A percentile compares a stretch with the other conserved stretches of the same genome.
Evolutionary conservation across 2,113 vertebrate genomes (phyloP).

Genomic region (Leptosomus discolor): DNA sequence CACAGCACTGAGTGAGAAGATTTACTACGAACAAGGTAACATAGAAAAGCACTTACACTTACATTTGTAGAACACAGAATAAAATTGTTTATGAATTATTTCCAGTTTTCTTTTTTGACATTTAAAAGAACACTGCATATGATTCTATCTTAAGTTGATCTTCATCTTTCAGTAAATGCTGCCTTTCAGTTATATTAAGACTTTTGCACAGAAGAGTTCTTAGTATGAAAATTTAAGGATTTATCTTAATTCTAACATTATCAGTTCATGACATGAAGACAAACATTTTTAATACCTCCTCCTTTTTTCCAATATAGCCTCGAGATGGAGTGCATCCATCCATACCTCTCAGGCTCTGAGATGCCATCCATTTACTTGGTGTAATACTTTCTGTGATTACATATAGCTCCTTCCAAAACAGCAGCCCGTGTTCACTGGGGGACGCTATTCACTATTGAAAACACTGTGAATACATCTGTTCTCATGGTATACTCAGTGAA

Average conservation of each 20-base stretch:
- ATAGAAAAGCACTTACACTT: conserved; percentile 9
- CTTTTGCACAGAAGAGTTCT: neutral
- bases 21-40: conserved; percentile 5
- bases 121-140: neutral
- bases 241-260: neutral
- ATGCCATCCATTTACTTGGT: neutral
- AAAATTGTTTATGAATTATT: neutral
- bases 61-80: neutral
- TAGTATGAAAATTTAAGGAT: neutral
- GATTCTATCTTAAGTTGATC: neutral
- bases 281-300: neutral
- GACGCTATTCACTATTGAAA: neutral
- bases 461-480: neutral
- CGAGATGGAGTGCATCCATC: neutral
- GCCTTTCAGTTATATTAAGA: neutral
- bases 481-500: neutral
- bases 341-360: neutral
- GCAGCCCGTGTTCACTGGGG: neutral
- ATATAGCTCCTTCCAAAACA: neutral
- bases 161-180: neutral
- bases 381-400: neutral
- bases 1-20: conserved; percentile 20
- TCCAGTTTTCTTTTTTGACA: neutral
- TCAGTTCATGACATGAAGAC: neutral
- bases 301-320: neutral